Evolutionary conservation across 1,140 invertebrate genomes (phyloP), one percentile per base, ranked within the genome.

Genomic region (Hyphantria cunea): DNA sequence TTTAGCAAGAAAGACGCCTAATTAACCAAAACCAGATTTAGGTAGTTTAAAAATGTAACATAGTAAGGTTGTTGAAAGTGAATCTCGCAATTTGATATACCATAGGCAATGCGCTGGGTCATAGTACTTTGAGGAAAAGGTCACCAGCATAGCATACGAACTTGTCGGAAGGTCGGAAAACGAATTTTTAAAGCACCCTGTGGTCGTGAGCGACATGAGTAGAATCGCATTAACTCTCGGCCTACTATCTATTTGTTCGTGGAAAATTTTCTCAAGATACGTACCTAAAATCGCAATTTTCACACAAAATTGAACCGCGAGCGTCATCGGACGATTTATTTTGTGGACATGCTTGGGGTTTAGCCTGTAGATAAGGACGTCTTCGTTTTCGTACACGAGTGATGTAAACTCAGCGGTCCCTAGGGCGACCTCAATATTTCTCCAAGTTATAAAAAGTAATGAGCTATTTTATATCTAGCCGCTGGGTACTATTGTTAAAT

Each of bases 291-390:
- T 72, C 69, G 69, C 78, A 84, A 84, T 82, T 84, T 81, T 81
- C 72, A 83, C 79, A 79, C 75, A 72, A 83, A 83, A 84, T 82
- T 83, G 74, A 86, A 83, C 77, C 76, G 68, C 71, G 75, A 64
- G 68, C 70, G 72, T 80, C 76, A 82, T 72, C 73, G 55, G 53
- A 66, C 76, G 76, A 84, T 86, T 83, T 84, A 83, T 84, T 83
- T 77, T 66, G 73, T 72, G 68, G 76, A 81, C 78, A 78, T 78
- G 78, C 68, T 73, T 61, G 48, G 75, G 72, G 64, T 69, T 72
- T 65, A 39, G 64, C 70, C 70, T 72, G 68, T 45, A 72, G 76
- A 76, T 80, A 75, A 74, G 65, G 70, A 61, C 48, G 49, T 64
- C 61, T 66, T 68, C 56, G 58, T 63, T 69, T 69, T 62, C 50